Evolutionary conservation across 2,113 vertebrate genomes (phyloP).

Genomic region (Thomomys bottae): DNA sequence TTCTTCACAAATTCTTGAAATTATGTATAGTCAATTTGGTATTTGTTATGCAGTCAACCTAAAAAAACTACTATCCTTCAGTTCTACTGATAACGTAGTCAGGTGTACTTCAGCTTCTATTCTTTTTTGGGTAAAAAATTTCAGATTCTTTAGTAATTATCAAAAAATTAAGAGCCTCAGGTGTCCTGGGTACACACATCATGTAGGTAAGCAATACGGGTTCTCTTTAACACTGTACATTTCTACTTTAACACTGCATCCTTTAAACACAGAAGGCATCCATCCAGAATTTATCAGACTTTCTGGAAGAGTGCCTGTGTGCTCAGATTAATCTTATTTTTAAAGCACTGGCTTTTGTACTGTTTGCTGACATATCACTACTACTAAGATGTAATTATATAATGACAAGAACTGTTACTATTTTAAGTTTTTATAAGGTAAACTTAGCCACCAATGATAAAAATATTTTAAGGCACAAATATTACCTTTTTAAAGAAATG

Average conservation of each 20-base stretch:
- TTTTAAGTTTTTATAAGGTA: conserved; percentile 74
- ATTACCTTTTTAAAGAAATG: neutral
- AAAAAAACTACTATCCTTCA: neutral
- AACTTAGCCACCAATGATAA: conserved; percentile 61
- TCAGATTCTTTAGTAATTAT: neutral
- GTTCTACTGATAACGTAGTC: neutral
- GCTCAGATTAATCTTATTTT: conserved; percentile 85
- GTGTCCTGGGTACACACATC: conserved; percentile 6
- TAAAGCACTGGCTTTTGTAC: conserved; percentile 80
- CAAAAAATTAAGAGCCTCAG: conserved; percentile 10
- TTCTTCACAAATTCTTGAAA: neutral
- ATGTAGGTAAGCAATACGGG: too few species aligned
- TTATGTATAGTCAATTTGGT: neutral
- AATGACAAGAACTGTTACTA: conserved; percentile 62
- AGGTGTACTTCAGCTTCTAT: conserved; percentile 41
- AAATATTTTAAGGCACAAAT: conserved; percentile 28
- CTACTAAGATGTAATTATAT: conserved; percentile 80
- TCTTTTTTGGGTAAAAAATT: neutral
- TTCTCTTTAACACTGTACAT: conserved; percentile 38
- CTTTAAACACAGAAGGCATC: conserved; percentile 75
- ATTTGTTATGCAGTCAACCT: conserved; percentile 1
- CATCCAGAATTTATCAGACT: conserved; percentile 79
- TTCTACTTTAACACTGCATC: neutral
- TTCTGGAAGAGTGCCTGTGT: conserved; percentile 80
- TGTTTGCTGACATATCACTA: conserved; percentile 80